Base-by-base conservation (phyloP, 2,113 vertebrate species). In the Beaufortia kweichowensis region DNA sequence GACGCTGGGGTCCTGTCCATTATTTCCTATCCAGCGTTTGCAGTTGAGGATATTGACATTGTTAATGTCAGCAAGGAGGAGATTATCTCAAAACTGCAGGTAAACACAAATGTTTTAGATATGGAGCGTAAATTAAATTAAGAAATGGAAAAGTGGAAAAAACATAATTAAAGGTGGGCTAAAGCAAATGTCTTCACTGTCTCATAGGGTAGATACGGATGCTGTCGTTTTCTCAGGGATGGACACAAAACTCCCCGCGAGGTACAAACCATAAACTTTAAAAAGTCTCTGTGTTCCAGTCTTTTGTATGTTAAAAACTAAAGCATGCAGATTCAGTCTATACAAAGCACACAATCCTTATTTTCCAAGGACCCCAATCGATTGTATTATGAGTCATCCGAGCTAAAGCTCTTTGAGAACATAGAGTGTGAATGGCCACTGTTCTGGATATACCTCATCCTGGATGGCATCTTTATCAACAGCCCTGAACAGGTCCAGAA, bases 371-470 rank as follows among this genome's bases (percentile, higher is more conserved):
- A 98, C 75, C 94, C 96, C 0, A 91, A 75, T 82, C 93, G 96
- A 17, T 85, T 91, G 4, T 96, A 98, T 76, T 99, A 98, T 0
- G 97, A 99, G 82, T 96, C 96, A 0, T 95, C 95, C 10, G 97
- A 99, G 78, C 90, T 99, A 82, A 96, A 97, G 84, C 90, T 97
- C 48, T 99, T 99, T 87, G 96, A 99, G 88, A 98, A 98, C 87
- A 96, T 99, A 0, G 97, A 98, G 76, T 98, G 97, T 0, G 97
- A 99, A 88, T 98, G 96, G 97, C 97, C 97, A 3, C 91, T 99
- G 2, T 99, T 98, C 87, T 99, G 97, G 97, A 96, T 95, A 0
- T 98, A 98, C 83, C 88, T 99, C 85, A 93, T 98, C n/a, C 92
- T 99, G 14, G 97, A 99, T 2, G 96, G 96, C 2, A 89, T 99